Evolutionary conservation across 2,888 invertebrate species (phyloP).

Genomic region (Agrotis exclamationis): DNA sequence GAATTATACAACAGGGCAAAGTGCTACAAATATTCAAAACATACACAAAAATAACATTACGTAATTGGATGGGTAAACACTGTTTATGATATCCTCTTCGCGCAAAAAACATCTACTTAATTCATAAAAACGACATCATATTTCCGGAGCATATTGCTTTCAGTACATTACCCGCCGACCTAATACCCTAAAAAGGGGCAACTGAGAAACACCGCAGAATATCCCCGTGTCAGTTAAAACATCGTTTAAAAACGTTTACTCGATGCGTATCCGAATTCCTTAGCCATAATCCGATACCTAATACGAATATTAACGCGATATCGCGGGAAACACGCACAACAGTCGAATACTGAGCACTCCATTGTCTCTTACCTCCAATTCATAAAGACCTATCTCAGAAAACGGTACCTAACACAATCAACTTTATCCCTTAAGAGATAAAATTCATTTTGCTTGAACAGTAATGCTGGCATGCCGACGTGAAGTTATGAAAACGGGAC

Average conservation of each 20-base stretch:
- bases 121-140: slow-evolving; percentile 44
- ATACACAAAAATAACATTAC: slow-evolving; percentile 22
- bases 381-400: slow-evolving; percentile 61
- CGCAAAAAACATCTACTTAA: slow-evolving; percentile 32
- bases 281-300: slow-evolving; percentile 76
- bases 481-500: slow-evolving; percentile 74
- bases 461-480: slow-evolving; percentile 58
- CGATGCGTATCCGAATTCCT: slow-evolving; percentile 68
- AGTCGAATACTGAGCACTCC: slow-evolving; percentile 79
- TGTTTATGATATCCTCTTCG: not conserved
- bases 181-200: slow-evolving; percentile 41
- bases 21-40: slow-evolving; percentile 2
- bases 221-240: slow-evolving; percentile 56
- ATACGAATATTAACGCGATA: slow-evolving; percentile 82
- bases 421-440: slow-evolving; percentile 64
- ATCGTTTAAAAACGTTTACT: slow-evolving; percentile 68
- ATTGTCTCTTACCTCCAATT: slow-evolving; percentile 71
- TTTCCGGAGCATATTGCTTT: slow-evolving; percentile 42
- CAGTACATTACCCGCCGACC: slow-evolving; percentile 50
- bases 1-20: not conserved
- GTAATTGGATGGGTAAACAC: slow-evolving; percentile 28
- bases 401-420: slow-evolving; percentile 57
- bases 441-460: slow-evolving; percentile 68
- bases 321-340: slow-evolving; percentile 82
- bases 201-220: slow-evolving; percentile 35